phyloP scores from a whole-genome alignment of 1,140 invertebrate species.

The Neodiprion lecontei region DNA sequence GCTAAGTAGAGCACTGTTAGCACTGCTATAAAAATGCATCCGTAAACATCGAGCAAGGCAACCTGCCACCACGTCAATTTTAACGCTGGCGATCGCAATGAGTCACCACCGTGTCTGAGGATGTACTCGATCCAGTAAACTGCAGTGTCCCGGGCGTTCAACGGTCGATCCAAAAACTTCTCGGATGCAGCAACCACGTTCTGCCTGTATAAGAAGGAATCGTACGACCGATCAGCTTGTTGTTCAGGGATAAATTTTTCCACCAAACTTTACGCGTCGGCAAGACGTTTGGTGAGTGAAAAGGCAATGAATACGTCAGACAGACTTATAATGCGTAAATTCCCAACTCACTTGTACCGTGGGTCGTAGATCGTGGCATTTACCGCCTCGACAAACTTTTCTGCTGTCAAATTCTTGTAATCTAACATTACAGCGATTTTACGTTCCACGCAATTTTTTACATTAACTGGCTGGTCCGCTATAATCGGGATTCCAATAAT shows the following conservation, averaged over 20 bases:
- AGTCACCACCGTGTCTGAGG: constrained; percentile 59
- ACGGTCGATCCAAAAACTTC: constrained; percentile 54
- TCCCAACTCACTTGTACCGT: not conserved
- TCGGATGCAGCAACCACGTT: constrained; percentile 30
- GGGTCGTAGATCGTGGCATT: not conserved
- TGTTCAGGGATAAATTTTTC: no score
- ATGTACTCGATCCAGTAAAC: constrained; percentile 69
- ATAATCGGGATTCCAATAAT: constrained; percentile 44
- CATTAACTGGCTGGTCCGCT: constrained; percentile 33
- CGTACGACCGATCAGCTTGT: no score
- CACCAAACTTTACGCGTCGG: no score
- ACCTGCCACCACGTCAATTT: constrained; percentile 59
- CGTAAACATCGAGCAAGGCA: constrained; percentile 54
- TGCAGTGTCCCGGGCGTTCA: constrained; percentile 62
- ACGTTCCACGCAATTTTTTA: not conserved
- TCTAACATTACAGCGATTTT: constrained; percentile 19
- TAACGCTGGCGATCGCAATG: constrained; percentile 53
- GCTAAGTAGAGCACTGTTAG: constrained; percentile 3
- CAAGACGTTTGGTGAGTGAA: no score
- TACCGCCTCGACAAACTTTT: not conserved
- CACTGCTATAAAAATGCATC: constrained; percentile 26
- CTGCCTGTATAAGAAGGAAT: constrained; percentile 31
- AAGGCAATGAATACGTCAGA: no score
- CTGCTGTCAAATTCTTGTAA: constrained; percentile 32
- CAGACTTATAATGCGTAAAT: not conserved